These are phyloP conservation scores for Drosophila jambulina DNA, from an alignment of 1,140 invertebrate genomes.

Conservation along the genomic window DNA sequence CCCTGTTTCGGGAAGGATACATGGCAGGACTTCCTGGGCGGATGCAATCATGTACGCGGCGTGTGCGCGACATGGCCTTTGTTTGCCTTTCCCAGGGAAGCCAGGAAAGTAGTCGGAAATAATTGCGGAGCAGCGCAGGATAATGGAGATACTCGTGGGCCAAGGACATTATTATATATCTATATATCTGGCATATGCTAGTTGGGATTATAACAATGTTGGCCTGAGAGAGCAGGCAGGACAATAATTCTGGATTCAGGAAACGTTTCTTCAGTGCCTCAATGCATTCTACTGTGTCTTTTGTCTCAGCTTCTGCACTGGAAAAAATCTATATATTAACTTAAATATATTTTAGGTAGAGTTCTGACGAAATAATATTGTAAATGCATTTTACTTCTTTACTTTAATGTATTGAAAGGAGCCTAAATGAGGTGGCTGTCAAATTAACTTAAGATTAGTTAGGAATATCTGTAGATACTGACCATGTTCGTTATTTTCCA, in stretches of 20 bases:
- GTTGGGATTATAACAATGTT: neutral
- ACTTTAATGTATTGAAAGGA: no score
- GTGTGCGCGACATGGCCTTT: conserved; percentile 58
- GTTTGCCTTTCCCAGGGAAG: conserved; percentile 75
- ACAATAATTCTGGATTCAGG: conserved; percentile 14
- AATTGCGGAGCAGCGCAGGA: conserved; percentile 33
- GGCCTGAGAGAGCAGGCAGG: neutral
- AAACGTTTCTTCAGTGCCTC: conserved; percentile 34
- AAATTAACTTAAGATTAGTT: neutral
- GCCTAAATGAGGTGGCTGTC: no score
- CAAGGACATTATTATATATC: conserved; percentile 44
- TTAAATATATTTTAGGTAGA: neutral
- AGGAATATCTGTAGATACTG: neutral
- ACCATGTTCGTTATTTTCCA: neutral
- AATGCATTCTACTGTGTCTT: conserved; percentile 57
- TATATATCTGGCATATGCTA: conserved; percentile 53
- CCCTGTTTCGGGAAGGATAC: conserved; percentile 25
- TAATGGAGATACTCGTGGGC: conserved; percentile 49
- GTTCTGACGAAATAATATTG: no score
- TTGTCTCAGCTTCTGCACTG: neutral
- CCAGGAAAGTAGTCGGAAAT: conserved; percentile 32
- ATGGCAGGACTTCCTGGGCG: conserved; percentile 62
- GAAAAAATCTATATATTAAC: neutral
- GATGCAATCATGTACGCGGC: conserved; percentile 74
- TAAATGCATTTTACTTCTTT: no score